A percentile compares a stretch with the other conserved stretches of the same genome.
phyloP scores from a whole-genome alignment of 2,888 invertebrate species.

The Lochmaea crataegi region DNA sequence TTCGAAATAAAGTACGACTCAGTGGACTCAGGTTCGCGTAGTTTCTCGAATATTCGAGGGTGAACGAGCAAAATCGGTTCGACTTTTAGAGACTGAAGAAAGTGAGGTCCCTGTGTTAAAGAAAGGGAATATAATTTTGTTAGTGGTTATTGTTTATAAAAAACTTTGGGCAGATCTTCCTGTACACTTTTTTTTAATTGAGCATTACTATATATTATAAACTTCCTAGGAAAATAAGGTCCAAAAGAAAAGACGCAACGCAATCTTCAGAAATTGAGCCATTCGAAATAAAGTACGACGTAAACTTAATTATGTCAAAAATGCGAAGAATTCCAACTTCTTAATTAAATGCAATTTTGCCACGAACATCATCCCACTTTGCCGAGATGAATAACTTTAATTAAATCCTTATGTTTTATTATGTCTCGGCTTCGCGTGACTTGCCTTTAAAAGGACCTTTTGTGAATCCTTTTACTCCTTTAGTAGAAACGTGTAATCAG shows the following conservation, averaged over 20 bases:
- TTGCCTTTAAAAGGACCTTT: conserved; percentile 47
- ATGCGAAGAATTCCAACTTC: conserved; percentile 65
- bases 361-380: conserved; percentile 62
- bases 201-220: no score
- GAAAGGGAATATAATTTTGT: no score
- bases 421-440: conserved; percentile 53
- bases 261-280: conserved; percentile 59
- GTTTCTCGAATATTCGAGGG: no score
- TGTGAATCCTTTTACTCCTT: conserved; percentile 41
- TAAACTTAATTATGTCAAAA: conserved; percentile 67
- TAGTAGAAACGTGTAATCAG: conserved; percentile 41
- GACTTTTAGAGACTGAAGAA: no score
- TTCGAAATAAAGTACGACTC: no score
- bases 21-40: no score
- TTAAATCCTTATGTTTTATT: conserved; percentile 66
- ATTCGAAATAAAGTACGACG: conserved; percentile 62
- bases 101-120: no score
- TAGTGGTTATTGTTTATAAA: no score
- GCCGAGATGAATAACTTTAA: conserved; percentile 67
- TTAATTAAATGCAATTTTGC: conserved; percentile 67
- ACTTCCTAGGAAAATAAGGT: conserved; percentile 8
- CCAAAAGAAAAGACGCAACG: conserved; percentile 8
- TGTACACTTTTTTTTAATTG: no score
- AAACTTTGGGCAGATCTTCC: no score
- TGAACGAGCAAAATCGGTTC: no score